These are phyloP conservation scores for Scaptomyza montana DNA, from an alignment of 1,140 invertebrate genomes.

Conservation along the genomic window DNA sequence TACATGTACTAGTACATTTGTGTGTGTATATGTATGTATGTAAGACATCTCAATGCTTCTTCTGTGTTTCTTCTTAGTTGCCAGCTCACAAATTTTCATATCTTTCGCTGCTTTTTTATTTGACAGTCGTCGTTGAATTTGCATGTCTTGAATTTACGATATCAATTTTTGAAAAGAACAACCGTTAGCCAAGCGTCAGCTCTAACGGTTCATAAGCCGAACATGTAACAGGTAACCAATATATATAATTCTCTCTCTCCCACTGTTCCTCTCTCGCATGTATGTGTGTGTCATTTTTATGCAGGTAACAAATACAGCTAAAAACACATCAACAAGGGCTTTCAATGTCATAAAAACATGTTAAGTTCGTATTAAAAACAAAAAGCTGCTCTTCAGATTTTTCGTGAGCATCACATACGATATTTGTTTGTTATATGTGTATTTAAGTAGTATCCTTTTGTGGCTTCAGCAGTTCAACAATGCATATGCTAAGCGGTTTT, in stretches of 20 bases:
- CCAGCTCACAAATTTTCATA: constrained; percentile 61
- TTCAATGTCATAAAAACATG: constrained; percentile 74
- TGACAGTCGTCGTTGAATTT: constrained; percentile 46
- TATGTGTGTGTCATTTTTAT: constrained; percentile 23
- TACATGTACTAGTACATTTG: constrained; percentile 17
- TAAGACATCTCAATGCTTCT: constrained; percentile 31
- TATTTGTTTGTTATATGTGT: not conserved
- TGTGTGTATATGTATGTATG: constrained; percentile 10
- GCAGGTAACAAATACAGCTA: constrained; percentile 1
- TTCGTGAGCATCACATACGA: constrained; percentile 5
- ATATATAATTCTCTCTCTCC: not conserved
- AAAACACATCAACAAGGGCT: constrained; percentile 56
- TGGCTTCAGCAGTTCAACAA: not conserved
- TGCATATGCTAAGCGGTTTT: too few relatives aligned
- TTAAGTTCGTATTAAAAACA: constrained; percentile 61
- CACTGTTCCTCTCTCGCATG: constrained; percentile 6
- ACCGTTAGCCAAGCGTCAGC: constrained; percentile 12
- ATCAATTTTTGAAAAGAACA: constrained; percentile 12
- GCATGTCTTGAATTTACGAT: constrained; percentile 64
- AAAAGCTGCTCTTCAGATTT: constrained; percentile 33
- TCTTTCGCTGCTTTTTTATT: constrained; percentile 49
- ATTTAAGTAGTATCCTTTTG: not conserved
- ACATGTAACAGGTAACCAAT: constrained; percentile 72
- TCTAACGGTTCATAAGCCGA: constrained; percentile 9
- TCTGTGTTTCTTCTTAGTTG: constrained; percentile 31